Evolutionary conservation across 2,888 invertebrate species (phyloP).

Genomic region (Pollenia labialis): DNA sequence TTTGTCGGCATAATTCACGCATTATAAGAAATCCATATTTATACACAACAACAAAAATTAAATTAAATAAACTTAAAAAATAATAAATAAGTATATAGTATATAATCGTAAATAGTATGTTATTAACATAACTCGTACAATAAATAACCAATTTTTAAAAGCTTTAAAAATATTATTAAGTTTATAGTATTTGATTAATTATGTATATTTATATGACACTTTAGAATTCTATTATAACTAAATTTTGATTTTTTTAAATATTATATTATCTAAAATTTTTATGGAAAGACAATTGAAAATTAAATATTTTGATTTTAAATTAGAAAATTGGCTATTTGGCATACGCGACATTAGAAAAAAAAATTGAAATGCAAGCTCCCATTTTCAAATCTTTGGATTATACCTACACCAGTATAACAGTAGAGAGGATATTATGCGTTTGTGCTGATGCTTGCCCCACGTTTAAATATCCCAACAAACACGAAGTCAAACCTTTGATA

Average conservation of each 20-base stretch:
- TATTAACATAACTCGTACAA: background rate
- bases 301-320: too few relatives aligned
- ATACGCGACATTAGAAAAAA: too few relatives aligned
- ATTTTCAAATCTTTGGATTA: too few relatives aligned
- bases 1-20: constrained; percentile 77
- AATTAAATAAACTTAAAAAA: constrained; percentile 39
- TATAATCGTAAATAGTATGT: constrained; percentile 13
- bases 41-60: constrained; percentile 50
- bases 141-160: background rate
- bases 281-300: too few relatives aligned
- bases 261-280: background rate
- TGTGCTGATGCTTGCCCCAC: too few relatives aligned
- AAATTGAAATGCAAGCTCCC: too few relatives aligned
- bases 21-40: constrained; percentile 61
- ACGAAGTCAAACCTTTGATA: too few relatives aligned
- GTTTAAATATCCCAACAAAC: too few relatives aligned
- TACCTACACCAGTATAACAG: too few relatives aligned
- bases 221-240: constrained; percentile 2
- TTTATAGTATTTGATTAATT: background rate
- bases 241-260: background rate
- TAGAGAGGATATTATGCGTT: too few relatives aligned
- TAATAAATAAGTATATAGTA: constrained; percentile 56
- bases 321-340: too few relatives aligned
- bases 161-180: constrained; percentile 2
- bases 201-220: background rate